Conservation (phyloP, 2,797 vertebrate genomes). For the Clarias pachynema region DNA sequence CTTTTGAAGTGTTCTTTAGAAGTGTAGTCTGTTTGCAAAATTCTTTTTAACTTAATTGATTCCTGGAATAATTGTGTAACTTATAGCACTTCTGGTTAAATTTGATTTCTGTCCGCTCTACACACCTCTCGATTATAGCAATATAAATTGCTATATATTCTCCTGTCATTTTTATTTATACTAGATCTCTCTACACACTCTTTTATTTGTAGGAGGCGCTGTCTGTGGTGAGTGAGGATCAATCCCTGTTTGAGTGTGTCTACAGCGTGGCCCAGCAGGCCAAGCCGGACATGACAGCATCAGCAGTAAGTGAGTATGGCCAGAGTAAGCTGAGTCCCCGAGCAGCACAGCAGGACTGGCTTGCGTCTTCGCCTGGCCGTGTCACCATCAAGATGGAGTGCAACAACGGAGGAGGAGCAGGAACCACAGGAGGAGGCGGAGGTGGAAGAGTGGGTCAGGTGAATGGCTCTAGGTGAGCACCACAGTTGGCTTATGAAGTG, state of each 20-base stretch:
- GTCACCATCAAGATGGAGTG: constrained; percentile 90
- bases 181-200: constrained; percentile 21
- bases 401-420: constrained; percentile 66
- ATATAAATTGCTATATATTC: too few relatives aligned
- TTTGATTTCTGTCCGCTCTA: background rate
- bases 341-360: constrained; percentile 83
- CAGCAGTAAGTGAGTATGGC: constrained; percentile 83
- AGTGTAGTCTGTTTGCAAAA: background rate
- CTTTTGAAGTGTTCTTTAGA: background rate
- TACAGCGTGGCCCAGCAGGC: constrained; percentile 82
- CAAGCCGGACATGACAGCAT: constrained; percentile 86
- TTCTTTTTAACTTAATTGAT: background rate
- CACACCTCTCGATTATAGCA: background rate
- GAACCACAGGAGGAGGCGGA: constrained; percentile 17
- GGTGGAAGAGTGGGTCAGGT: constrained; percentile 68
- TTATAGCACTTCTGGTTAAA: background rate
- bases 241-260: constrained; percentile 85
- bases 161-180: background rate
- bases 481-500: constrained; percentile 48
- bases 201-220: constrained; percentile 77
- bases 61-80: background rate
- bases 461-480: constrained; percentile 83
- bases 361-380: constrained; percentile 77
- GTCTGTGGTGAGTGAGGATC: constrained; percentile 89
- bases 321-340: constrained; percentile 86